phyloP scores from a whole-genome alignment of 2,888 invertebrate genomes.

The Drosophila macrospina region DNA sequence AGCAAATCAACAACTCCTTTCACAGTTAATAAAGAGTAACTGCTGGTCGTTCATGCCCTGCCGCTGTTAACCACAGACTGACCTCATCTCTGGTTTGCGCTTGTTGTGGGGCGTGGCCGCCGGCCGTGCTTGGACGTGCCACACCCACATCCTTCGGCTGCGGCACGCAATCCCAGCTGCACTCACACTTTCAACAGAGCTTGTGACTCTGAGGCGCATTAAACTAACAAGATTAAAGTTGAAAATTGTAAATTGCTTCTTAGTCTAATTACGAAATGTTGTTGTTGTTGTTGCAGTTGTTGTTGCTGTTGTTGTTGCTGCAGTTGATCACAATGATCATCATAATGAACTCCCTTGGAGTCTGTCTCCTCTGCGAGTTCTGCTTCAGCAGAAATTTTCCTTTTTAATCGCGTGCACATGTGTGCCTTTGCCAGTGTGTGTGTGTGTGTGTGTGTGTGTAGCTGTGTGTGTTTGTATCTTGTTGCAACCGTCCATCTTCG shows the following conservation, averaged over 20 bases:
- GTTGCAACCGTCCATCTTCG: slow-evolving; percentile 69
- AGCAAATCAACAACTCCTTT: no score
- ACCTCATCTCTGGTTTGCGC: slow-evolving; percentile 40
- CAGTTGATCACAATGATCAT: slow-evolving; percentile 68
- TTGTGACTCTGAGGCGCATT: slow-evolving; percentile 36
- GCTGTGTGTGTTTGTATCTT: slow-evolving; percentile 18
- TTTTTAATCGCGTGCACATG: slow-evolving; percentile 59
- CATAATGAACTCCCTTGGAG: slow-evolving; percentile 46
- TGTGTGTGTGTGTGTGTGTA: slow-evolving; percentile 15
- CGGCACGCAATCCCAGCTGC: slow-evolving; percentile 61
- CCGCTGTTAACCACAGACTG: slow-evolving; percentile 31
- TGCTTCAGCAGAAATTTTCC: slow-evolving; percentile 49
- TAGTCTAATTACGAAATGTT: slow-evolving; percentile 75
- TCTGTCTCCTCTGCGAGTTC: background rate
- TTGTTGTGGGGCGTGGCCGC: slow-evolving; percentile 58
- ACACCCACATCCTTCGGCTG: slow-evolving; percentile 66
- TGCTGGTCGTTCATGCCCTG: background rate
- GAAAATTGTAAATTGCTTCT: slow-evolving; percentile 79
- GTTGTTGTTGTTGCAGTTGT: slow-evolving; percentile 32
- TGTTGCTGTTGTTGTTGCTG: slow-evolving; percentile 31
- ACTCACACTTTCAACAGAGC: slow-evolving; percentile 46
- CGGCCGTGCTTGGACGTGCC: slow-evolving; percentile 57
- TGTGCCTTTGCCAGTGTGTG: slow-evolving; percentile 20
- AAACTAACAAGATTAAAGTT: slow-evolving; percentile 81
- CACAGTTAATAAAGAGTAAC: background rate